Base-by-base conservation (phyloP, 1,140 invertebrate species). In the Coptotermes formosanus region DNA sequence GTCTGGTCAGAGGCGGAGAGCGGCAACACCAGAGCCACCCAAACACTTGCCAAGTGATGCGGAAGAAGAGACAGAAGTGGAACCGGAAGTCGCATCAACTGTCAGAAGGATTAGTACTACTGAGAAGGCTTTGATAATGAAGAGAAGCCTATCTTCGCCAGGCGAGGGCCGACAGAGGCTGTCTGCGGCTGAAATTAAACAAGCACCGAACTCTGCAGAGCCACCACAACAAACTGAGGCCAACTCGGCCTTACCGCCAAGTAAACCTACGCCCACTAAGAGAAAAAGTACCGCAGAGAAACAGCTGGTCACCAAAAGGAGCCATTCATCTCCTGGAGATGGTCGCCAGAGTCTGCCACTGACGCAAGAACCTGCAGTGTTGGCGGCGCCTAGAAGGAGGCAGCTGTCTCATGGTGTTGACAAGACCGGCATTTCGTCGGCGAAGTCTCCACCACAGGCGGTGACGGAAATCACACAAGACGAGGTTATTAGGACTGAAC, bases 361-460 rank as follows among this genome's bases (percentile, higher is more conserved):
- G 7, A 85, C 90, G 88, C 75, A 89, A 90, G 32, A 90, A 91
- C 45, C 90, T 91, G 87, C 91, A 90, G 11, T 90, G 90, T 19
- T 55, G 14, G 52, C 52, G 19, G 14, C 90, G 91, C 30, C 89
- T 89, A 11, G 86, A 87, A 43, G 48, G 75, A 86, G 4, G 25
- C n/a, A 9, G 0, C n/a, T 43, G 38, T 44, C 85, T n/a, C 64
- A 48, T 6, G 75, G 19, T n/a, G 0, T 55, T 21, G 14, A 12
- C 52, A 16, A 16, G 16, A 16, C 16, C 3, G 83, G 0, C 84
- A 16, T 48, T 38, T 38, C 4, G 19, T 23, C 55, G 8, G 55
- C 55, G 55, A 64, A 43, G 84, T 82, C 3, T 16, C 82, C 55
- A 19, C 8, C 55, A 23, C 14, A 14, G 14, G 55, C 21, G 55